phyloP scores from a whole-genome alignment of 2,888 invertebrate species.

The Lacanobia oleracea region DNA sequence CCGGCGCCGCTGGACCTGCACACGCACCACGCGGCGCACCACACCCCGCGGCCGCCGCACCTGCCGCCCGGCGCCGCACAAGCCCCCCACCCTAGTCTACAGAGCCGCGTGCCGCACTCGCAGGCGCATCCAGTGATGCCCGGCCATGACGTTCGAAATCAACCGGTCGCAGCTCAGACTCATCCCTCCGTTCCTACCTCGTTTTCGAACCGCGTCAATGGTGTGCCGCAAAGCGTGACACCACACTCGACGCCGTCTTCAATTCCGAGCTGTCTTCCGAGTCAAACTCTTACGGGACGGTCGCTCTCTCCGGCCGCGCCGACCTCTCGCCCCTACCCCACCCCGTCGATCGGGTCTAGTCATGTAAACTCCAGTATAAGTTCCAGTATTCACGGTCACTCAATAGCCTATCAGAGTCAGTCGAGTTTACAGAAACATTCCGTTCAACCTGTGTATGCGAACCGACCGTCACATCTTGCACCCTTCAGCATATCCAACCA shows the following conservation, averaged over 20 bases:
- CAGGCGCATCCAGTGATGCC: slow-evolving; percentile 81
- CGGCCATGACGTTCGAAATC: slow-evolving; percentile 81
- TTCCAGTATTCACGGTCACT: slow-evolving; percentile 86
- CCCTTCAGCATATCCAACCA: slow-evolving; percentile 85
- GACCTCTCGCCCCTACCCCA: slow-evolving; percentile 83
- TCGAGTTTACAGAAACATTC: slow-evolving; percentile 89
- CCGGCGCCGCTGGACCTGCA: slow-evolving; percentile 84
- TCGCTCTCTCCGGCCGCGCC: slow-evolving; percentile 82
- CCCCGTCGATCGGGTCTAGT: slow-evolving; percentile 88
- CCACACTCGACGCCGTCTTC: slow-evolving; percentile 80
- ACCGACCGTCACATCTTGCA: slow-evolving; percentile 84
- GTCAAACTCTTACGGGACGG: slow-evolving; percentile 81
- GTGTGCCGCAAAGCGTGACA: slow-evolving; percentile 76
- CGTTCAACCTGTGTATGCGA: slow-evolving; percentile 84
- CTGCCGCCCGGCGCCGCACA: slow-evolving; percentile 64
- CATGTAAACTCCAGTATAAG: slow-evolving; percentile 87
- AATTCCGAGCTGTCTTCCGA: slow-evolving; percentile 85
- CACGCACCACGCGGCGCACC: slow-evolving; percentile 82
- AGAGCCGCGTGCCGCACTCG: slow-evolving; percentile 78
- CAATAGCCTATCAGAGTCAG: slow-evolving; percentile 86
- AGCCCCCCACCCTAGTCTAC: slow-evolving; percentile 78
- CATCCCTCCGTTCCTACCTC: slow-evolving; percentile 85
- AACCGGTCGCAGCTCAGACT: slow-evolving; percentile 70
- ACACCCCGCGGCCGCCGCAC: slow-evolving; percentile 74
- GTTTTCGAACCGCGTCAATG: slow-evolving; percentile 80